A percentile compares a stretch with the other conserved stretches of the same genome.
These are phyloP conservation scores for Himantopus leucocephalus DNA, from an alignment of 2,113 vertebrate genomes.

Conservation along the genomic window DNA sequence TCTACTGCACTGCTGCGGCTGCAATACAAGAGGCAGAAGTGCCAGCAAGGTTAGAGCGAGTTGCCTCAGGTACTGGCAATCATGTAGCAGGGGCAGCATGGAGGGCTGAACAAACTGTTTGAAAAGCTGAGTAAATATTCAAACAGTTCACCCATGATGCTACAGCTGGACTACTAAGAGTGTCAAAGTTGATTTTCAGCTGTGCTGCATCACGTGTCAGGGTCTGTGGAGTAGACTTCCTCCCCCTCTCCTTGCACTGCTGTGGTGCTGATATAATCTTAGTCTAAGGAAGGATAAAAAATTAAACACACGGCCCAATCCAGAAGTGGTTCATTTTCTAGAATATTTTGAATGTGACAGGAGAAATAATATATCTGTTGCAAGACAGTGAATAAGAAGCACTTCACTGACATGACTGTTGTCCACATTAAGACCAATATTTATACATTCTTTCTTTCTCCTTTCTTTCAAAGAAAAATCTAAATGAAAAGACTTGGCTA, in stretches of 20 bases:
- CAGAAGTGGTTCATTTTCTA: neutral
- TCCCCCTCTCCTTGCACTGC: fast-evolving
- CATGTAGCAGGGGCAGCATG: fast-evolving
- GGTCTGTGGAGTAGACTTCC: neutral
- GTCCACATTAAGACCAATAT: neutral
- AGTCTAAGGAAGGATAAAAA: neutral
- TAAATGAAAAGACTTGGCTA: neutral
- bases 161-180: neutral
- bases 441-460: neutral
- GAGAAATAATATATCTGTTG: neutral
- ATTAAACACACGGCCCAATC: neutral
- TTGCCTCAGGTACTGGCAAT: neutral
- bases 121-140: neutral
- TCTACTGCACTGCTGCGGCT: neutral
- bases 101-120: neutral
- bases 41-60: neutral
- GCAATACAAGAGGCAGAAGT: neutral
- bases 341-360: neutral
- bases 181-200: neutral
- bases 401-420: neutral
- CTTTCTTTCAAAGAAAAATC: conserved; percentile 30
- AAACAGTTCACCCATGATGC: neutral
- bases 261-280: neutral
- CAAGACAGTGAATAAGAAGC: neutral
- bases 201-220: neutral